Evolutionary conservation across 2,888 invertebrate species (phyloP).

Genomic region (Lepidochrysops patricia): DNA sequence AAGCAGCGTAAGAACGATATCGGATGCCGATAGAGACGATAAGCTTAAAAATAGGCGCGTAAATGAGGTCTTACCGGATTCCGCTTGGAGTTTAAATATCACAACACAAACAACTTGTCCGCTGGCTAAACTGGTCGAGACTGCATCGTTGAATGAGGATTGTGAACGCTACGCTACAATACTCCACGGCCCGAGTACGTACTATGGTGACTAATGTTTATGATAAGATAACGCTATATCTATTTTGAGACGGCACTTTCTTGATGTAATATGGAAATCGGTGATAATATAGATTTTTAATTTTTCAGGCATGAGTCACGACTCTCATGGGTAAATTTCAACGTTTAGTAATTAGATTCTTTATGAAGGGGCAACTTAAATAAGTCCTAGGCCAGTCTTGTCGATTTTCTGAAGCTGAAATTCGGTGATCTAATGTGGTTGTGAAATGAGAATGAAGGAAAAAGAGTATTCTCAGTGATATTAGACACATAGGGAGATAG

Average conservation of each 20-base stretch:
- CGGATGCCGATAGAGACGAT: not conserved
- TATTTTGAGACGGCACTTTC: not conserved
- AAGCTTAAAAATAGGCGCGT: constrained; percentile 20
- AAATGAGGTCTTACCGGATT: constrained; percentile 23
- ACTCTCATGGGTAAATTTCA: too few species aligned
- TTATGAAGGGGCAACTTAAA: too few species aligned
- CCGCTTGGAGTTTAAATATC: constrained; percentile 16
- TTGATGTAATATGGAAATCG: too few species aligned
- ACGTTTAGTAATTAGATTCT: too few species aligned
- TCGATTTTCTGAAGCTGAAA: too few species aligned
- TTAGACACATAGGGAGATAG: too few species aligned
- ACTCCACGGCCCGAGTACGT: not conserved
- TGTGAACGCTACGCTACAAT: not conserved
- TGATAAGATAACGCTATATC: constrained; percentile 9
- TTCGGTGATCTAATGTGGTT: too few species aligned
- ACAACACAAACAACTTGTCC: constrained; percentile 19
- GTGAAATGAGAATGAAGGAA: too few species aligned
- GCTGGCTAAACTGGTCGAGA: constrained; percentile 15
- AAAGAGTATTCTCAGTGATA: too few species aligned
- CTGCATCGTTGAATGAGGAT: constrained; percentile 12
- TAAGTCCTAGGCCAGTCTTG: too few species aligned
- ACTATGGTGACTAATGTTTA: not conserved
- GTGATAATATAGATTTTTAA: too few species aligned
- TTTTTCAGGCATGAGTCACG: too few species aligned
- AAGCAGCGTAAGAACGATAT: not conserved